These are phyloP conservation scores for Ylistrum balloti DNA, from an alignment of 1,140 invertebrate species.

Conservation along the genomic window DNA sequence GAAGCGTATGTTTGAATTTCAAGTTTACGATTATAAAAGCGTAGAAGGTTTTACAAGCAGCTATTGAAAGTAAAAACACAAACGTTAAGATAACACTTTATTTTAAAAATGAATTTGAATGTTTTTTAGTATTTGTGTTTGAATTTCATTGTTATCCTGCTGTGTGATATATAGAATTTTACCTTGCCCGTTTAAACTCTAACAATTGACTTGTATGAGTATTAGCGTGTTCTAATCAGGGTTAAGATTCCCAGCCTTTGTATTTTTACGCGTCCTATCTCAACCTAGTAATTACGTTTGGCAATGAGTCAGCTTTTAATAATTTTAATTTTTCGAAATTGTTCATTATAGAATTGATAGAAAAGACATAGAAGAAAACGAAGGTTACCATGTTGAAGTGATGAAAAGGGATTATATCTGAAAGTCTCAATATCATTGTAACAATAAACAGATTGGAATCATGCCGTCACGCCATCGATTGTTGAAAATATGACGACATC, in stretches of 20 bases:
- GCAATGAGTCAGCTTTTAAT: background rate
- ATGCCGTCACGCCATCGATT: background rate
- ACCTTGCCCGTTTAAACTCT: slow-evolving; percentile 4
- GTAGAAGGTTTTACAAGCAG: background rate
- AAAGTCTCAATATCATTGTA: slow-evolving; percentile 28
- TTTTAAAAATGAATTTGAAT: background rate
- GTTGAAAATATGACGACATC: background rate
- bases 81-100: background rate
- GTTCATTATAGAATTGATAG: background rate
- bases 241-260: background rate
- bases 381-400: background rate
- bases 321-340: slow-evolving; percentile 18
- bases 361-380: slow-evolving; percentile 20
- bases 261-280: background rate
- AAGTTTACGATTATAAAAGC: background rate
- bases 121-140: background rate
- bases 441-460: background rate
- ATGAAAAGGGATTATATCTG: background rate
- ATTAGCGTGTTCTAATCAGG: slow-evolving; percentile 16
- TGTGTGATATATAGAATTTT: slow-evolving; percentile 12
- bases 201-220: slow-evolving; percentile 21
- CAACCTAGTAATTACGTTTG: background rate
- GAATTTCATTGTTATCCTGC: background rate
- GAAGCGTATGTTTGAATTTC: background rate
- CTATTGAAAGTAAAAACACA: background rate